Base-by-base conservation (phyloP, 2,113 vertebrate genomes). In the Cololabis saira region DNA sequence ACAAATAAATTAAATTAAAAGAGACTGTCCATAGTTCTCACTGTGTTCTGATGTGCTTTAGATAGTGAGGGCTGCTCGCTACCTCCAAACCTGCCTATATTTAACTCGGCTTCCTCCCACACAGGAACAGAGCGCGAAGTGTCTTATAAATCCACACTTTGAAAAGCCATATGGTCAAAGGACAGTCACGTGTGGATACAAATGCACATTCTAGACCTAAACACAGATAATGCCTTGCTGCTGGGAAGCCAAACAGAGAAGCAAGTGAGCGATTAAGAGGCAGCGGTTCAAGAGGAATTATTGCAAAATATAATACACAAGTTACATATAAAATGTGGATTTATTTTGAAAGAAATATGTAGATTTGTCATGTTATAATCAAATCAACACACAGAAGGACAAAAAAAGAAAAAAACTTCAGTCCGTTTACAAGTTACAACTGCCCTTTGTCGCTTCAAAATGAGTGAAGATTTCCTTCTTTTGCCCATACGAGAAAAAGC, bases 11-110 rank as follows among this genome's bases (percentile, higher is more conserved):
- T 49, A 76, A 65, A 75, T 80, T 71, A 62, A 82, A 80, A 86
- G 64, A 73, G 42, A 68, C 56, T 45, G 61, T 53, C 71, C 77
- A 72, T 72, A 68, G 73, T 77, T 56, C 66, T 67, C 71, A 64
- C 59, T 71, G 53, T 85, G 79, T 78, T 87, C 73, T 87, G 72
- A 82, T 84, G 75, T 37, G 55, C 65, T 78, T 73, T 65, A 61
- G 66, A 78, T 80, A 73, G 80, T 64, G 74, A 71, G 11, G 70
- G 64, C 76, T 79, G 87, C 88, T 86, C 87, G 75, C 80, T 90
- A 91, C 88, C 86, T 89, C 85, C 81, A 87, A 89, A 90, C 83
- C 81, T 85, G 67, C 81, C 88, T 91, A 90, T 92, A 89, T 91
- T 89, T 92, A 91, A 83, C 83, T 76, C 81, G 80, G 89, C 82